These are phyloP conservation scores for Psittacula cyanocephala DNA, from an alignment of 2,113 vertebrate genomes.

Conservation along the genomic window DNA sequence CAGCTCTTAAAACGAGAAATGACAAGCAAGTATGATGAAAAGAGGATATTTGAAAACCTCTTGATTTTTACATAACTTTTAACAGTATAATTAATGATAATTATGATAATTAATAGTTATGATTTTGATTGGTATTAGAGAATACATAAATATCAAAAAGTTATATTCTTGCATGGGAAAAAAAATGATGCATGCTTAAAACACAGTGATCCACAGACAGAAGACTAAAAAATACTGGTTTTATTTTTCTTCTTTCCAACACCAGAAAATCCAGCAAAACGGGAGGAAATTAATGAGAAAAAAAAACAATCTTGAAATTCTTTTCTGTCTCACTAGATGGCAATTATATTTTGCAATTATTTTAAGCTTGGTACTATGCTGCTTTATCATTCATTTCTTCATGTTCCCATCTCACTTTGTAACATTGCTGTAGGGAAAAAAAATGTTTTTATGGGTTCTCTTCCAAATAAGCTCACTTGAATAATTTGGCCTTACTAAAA, in stretches of 20 bases:
- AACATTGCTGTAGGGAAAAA: background rate
- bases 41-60: background rate
- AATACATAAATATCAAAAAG: constrained; percentile 17
- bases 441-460: background rate
- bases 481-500: background rate
- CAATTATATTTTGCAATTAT: constrained; percentile 28
- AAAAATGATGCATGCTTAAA: background rate
- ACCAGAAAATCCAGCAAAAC: background rate
- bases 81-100: constrained; percentile 31
- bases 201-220: background rate
- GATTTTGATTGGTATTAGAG: background rate
- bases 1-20: background rate
- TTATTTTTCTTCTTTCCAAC: background rate
- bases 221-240: background rate
- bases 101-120: background rate
- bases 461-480: background rate
- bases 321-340: constrained; percentile 27
- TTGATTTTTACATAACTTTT: constrained; percentile 26
- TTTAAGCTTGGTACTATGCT: constrained; percentile 8
- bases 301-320: constrained; percentile 11
- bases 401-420: background rate
- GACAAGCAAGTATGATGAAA: background rate
- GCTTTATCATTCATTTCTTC: constrained; percentile 27
- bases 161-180: background rate
- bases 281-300: background rate